These are phyloP conservation scores for Lagopus muta DNA, from an alignment of 2,113 vertebrate genomes.

Conservation along the genomic window DNA sequence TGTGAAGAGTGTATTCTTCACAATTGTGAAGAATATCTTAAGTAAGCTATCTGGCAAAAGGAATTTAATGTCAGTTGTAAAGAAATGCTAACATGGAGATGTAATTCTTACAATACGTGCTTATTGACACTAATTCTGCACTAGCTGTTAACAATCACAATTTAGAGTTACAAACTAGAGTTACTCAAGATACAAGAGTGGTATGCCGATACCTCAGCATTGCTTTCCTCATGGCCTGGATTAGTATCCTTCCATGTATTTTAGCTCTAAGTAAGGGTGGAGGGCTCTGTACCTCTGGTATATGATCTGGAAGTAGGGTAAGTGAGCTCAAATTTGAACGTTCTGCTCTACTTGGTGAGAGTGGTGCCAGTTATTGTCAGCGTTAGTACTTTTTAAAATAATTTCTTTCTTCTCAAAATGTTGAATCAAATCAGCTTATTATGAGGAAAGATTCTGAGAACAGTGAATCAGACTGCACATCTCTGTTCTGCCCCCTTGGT, in stretches of 20 bases:
- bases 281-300: background rate
- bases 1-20: background rate
- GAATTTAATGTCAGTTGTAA: background rate
- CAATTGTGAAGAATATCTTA: background rate
- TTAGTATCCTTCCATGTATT: background rate
- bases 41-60: background rate
- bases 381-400: background rate
- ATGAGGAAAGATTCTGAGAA: background rate
- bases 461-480: background rate
- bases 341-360: background rate
- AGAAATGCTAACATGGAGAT: background rate
- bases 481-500: background rate
- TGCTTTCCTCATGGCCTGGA: background rate
- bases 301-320: background rate
- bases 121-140: background rate
- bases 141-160: background rate
- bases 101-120: background rate
- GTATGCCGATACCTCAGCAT: background rate
- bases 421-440: background rate
- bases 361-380: background rate
- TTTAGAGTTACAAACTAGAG: background rate
- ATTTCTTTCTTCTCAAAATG: background rate
- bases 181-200: background rate
- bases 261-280: background rate
- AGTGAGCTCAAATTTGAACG: background rate